Evolutionary conservation across 2,797 vertebrate genomes (phyloP).

Genomic region (Pangasius mekongensis): DNA sequence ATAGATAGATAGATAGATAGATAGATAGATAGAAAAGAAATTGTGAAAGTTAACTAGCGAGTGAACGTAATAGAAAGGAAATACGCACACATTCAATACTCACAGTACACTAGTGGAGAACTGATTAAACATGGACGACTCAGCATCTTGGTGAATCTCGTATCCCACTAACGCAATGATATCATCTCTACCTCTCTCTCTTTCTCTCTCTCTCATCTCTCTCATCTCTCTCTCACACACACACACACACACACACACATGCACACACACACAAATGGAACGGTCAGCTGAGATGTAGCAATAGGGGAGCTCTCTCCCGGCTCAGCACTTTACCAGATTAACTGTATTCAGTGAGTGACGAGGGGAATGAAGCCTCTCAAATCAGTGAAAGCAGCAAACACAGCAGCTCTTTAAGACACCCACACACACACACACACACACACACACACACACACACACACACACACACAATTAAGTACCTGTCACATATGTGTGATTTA

Average conservation of each 20-base stretch:
- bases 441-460: slow-evolving; percentile 37
- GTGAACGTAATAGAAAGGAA: not conserved
- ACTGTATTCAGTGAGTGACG: slow-evolving; percentile 48
- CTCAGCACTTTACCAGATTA: slow-evolving; percentile 59
- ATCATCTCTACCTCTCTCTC: not conserved
- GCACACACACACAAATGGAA: not conserved
- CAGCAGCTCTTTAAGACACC: slow-evolving; percentile 36
- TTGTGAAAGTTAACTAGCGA: no score
- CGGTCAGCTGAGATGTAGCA: slow-evolving; percentile 33
- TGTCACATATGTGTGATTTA: slow-evolving; percentile 10
- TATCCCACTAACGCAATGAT: not conserved
- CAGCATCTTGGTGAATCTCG: not conserved
- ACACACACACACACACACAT: not conserved
- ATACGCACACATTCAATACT: not conserved
- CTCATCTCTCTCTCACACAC: not conserved
- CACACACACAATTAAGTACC: slow-evolving; percentile 19
- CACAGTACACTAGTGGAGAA: not conserved
- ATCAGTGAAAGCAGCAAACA: slow-evolving; percentile 52
- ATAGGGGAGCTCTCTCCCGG: not conserved
- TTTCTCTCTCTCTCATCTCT: no score
- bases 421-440: slow-evolving; percentile 30
- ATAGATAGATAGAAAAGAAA: not conserved
- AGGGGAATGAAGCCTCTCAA: slow-evolving; percentile 49
- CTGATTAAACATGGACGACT: not conserved
- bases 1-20: not conserved